A percentile compares a stretch with the other conserved stretches of the same genome.
These are phyloP conservation scores for Drosophila sproati DNA, from an alignment of 1,140 invertebrate genomes.

Conservation along the genomic window DNA sequence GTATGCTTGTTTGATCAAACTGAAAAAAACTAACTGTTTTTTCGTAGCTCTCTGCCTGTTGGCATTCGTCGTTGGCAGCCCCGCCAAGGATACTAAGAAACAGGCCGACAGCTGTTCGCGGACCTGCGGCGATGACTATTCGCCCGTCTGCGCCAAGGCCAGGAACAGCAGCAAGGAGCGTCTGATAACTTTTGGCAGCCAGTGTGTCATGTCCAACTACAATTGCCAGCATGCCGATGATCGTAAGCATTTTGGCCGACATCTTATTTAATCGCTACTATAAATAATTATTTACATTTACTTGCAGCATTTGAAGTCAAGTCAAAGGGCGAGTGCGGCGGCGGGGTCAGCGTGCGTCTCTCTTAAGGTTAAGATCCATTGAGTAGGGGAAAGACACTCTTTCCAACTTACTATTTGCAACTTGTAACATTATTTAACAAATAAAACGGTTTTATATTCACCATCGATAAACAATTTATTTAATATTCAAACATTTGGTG, in stretches of 20 bases:
- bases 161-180: constrained; percentile 78
- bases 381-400: neutral
- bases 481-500: constrained; percentile 20
- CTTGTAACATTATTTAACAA: constrained; percentile 25
- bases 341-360: constrained; percentile 77
- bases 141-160: constrained; percentile 71
- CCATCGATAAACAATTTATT: constrained; percentile 42
- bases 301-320: constrained; percentile 72
- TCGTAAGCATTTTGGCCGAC: constrained; percentile 55
- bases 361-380: constrained; percentile 47
- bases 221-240: constrained; percentile 79
- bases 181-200: constrained; percentile 74
- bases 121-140: constrained; percentile 61
- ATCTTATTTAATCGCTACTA: neutral
- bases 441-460: constrained; percentile 25
- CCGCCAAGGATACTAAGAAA: constrained; percentile 73
- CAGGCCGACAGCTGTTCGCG: constrained; percentile 46
- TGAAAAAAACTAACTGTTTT: neutral
- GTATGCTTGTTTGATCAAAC: too few relatives aligned
- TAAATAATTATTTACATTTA: neutral
- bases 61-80: constrained; percentile 53
- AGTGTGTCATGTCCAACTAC: constrained; percentile 77
- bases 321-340: constrained; percentile 74
- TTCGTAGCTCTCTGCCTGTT: constrained; percentile 61
- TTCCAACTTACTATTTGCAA: too few relatives aligned